Evolutionary conservation across 2,797 vertebrate species (phyloP).

Genomic region (Allobates femoralis): DNA sequence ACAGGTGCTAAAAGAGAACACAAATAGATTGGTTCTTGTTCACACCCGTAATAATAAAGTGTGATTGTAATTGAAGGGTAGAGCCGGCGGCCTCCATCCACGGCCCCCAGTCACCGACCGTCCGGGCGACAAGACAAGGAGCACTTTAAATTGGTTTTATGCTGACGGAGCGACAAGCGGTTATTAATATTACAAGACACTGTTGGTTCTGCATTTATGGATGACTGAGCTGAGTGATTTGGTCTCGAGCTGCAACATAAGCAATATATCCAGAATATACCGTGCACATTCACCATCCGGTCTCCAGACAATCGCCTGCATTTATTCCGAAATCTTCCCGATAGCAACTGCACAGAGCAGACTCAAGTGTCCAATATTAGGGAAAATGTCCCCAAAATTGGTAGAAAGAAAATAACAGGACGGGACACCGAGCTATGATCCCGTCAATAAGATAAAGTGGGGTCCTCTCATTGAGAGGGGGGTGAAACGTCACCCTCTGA

Average conservation of each 20-base stretch:
- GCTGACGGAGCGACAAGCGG: conserved; percentile 35
- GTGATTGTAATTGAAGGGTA: not conserved
- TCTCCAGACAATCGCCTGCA: not conserved
- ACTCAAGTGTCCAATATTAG: conserved; percentile 11
- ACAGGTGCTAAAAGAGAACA: not conserved
- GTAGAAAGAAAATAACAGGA: not conserved
- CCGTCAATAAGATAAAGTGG: too few relatives aligned
- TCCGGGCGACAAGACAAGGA: not conserved
- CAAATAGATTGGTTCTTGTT: not conserved
- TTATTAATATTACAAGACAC: conserved; percentile 45
- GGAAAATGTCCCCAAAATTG: not conserved
- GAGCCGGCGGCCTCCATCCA: not conserved
- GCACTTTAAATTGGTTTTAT: conserved; percentile 41
- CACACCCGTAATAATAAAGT: not conserved
- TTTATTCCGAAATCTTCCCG: not conserved
- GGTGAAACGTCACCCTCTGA: too few relatives aligned
- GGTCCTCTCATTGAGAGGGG: too few relatives aligned
- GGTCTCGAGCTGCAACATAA: conserved; percentile 51
- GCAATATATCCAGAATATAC: conserved; percentile 47
- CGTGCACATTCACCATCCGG: not conserved
- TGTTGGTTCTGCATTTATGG: conserved; percentile 29
- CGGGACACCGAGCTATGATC: too few relatives aligned
- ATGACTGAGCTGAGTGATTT: conserved; percentile 54
- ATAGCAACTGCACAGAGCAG: not conserved
- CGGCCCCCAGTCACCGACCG: not conserved